Evolutionary conservation across 2,797 vertebrate species (phyloP).

Genomic region (Paratrypauchen microcephalus): DNA sequence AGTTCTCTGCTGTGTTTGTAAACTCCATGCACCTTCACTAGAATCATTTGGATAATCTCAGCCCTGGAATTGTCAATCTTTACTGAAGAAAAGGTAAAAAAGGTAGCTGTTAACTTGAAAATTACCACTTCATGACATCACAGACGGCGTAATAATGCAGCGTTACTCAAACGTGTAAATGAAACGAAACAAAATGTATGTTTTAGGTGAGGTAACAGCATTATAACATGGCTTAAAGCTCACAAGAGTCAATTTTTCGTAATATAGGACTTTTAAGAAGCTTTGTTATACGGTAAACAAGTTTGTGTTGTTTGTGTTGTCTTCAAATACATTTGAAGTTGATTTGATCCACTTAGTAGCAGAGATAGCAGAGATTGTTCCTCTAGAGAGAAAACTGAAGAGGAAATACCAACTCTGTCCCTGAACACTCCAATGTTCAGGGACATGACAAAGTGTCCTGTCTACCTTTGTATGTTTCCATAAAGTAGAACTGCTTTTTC

Average conservation of each 20-base stretch:
- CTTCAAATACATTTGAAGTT: not conserved
- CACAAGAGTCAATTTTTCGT: no score
- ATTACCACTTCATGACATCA: no score
- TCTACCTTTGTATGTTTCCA: not conserved
- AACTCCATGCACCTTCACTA: no score
- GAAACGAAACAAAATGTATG: no score
- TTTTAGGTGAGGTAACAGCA: no score
- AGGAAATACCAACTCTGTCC: conserved; percentile 53
- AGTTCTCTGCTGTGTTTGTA: no score
- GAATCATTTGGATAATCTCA: not conserved
- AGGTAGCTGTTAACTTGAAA: no score
- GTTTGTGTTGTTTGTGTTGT: not conserved
- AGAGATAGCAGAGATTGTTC: conserved; percentile 20
- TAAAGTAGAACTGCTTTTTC: not conserved
- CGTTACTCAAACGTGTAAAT: no score
- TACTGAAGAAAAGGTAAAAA: no score
- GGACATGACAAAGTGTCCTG: conserved; percentile 8
- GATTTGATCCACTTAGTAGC: not conserved
- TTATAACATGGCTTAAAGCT: no score
- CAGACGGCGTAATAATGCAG: no score
- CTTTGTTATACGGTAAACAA: not conserved
- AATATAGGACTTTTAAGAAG: not conserved
- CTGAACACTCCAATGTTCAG: conserved; percentile 12
- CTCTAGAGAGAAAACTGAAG: conserved; percentile 27
- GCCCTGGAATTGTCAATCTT: no score